Evolutionary conservation across 2,888 invertebrate genomes (phyloP).

Genomic region (Yponomeuta evonymella): DNA sequence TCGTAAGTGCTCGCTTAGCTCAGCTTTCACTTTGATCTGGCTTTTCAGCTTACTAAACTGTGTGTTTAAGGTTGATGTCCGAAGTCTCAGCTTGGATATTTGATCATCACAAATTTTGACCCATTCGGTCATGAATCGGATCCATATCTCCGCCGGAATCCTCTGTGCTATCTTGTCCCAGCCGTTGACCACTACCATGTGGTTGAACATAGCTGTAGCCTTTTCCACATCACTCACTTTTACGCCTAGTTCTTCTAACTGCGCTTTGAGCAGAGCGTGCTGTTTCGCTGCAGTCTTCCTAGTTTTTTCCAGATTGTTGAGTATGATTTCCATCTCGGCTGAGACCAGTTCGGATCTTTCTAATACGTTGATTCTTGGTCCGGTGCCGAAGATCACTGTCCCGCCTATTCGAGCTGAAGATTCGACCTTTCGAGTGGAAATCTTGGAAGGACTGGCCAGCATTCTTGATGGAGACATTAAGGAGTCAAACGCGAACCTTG

Average conservation of each 20-base stretch:
- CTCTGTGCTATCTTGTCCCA: slow-evolving; percentile 77
- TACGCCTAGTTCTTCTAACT: slow-evolving; percentile 74
- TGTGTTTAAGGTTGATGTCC: slow-evolving; percentile 72
- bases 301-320: slow-evolving; percentile 40
- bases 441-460: slow-evolving; percentile 35
- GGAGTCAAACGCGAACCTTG: slow-evolving; percentile 41
- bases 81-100: slow-evolving; percentile 76
- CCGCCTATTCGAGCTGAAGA: slow-evolving; percentile 54
- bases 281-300: slow-evolving; percentile 46
- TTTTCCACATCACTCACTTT: slow-evolving; percentile 68
- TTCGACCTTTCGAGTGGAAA: slow-evolving; percentile 49
- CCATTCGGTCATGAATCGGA: slow-evolving; percentile 78
- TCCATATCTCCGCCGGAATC: slow-evolving; percentile 78
- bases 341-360: slow-evolving; percentile 69
- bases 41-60: slow-evolving; percentile 71
- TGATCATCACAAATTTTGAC: slow-evolving; percentile 69
- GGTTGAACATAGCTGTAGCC: slow-evolving; percentile 63
- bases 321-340: slow-evolving; percentile 67
- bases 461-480: slow-evolving; percentile 43
- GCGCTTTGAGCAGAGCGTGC: slow-evolving; percentile 61
- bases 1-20: slow-evolving; percentile 75
- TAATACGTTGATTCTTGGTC: slow-evolving; percentile 65
- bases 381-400: slow-evolving; percentile 45
- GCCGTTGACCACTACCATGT: slow-evolving; percentile 67
- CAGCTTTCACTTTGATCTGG: slow-evolving; percentile 71